Base-by-base conservation (phyloP, 2,113 vertebrate species). In the Gnathonemus longibarbis region DNA sequence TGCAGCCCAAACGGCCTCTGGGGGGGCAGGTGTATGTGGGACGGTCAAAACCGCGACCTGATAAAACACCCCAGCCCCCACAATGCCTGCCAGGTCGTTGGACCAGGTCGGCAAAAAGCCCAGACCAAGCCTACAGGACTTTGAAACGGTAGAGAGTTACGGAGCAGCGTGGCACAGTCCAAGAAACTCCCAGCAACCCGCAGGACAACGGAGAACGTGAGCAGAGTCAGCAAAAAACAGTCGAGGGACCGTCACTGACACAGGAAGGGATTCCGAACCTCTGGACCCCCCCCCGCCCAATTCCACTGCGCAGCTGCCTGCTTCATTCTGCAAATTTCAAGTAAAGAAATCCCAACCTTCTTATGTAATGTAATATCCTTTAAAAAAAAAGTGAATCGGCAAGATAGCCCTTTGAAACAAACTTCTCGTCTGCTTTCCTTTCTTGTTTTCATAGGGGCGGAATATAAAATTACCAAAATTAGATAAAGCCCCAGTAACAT, bases 401-500 rank as follows among this genome's bases (percentile, higher is more conserved):
- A 42, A 89, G 80, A 91, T 89, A 89, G 88, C 50, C 90, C 88
- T 91, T 91, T 91, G 90, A 91, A 91, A 91, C 49, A 35, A 27
- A 53, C 50, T 84, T 88, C 84, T 84, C 87, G 17, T 86, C 49
- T 90, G 50, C 85, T 70, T 56, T 48, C 77, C 17, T 84, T 89
- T 89, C 80, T 84, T 56, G 80, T 84, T 84, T 89, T 89, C 87
- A 84, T 90, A 53, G 42, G 7, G 48, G 35, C 45, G 24, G 88
- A 70, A 89, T 91, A 91, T 91, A 91, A 91, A 89, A 91, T 91
- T 89, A 91, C 90, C 90, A 91, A 91, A 91, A 91, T 90, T 84
- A 91, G 90, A 91, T 91, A 91, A 91, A 91, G 90, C 58, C 77
- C 50, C 52, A 90, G 49, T 90, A 89, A 91, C 88, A 89, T 89